Evolutionary conservation across 1,140 invertebrate species (phyloP), one percentile per base, ranked within the genome.

Genomic region (Colletes gigas): DNA sequence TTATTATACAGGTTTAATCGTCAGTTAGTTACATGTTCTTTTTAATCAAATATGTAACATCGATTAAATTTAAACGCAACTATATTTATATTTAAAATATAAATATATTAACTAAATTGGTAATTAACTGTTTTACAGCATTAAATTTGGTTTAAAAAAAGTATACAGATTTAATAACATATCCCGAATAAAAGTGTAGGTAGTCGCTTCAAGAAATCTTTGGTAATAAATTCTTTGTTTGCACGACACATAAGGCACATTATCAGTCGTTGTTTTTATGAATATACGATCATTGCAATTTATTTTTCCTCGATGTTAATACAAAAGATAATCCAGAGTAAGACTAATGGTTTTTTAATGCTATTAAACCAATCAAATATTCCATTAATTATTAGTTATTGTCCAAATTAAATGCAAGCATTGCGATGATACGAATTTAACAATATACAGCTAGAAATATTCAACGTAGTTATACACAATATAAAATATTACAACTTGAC

Each of bases 401-500:
- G 3, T 8, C 6, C 50, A 73, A 50, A 62, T 62, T 30, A 62
- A 30, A 72, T 72, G 21, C 17, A 30, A 30, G 30, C 30, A 30
- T 30, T 30, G 30, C 30, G 41, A 68, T n/a, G 15, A 65, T 59
- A 21, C 21, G 4, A 21, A 12, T 30, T 72, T 7, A 12, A 59
- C n/a, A 19, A 12, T 19, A 17, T 60, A 21, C 19, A 17, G 30
- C 17, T 19, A 50, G 9, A 50, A 39, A 52, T 65, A 62, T 14
- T 30, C 0, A 4, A 52, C n/a, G 21, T 1, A 30, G 5, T 55
- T 14, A 21, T 17, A 39, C 15, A 12, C 44, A 0, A 30, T 65
- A 44, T 39, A 76, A 76, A 75, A 67, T 76, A 57, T 55, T 14
- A 30, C 50, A n/a, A 15, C n/a, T 0, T 3, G 41, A 41, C 21